Conservation (phyloP, 2,797 vertebrate species). For the Zenarchopterus dispar region DNA sequence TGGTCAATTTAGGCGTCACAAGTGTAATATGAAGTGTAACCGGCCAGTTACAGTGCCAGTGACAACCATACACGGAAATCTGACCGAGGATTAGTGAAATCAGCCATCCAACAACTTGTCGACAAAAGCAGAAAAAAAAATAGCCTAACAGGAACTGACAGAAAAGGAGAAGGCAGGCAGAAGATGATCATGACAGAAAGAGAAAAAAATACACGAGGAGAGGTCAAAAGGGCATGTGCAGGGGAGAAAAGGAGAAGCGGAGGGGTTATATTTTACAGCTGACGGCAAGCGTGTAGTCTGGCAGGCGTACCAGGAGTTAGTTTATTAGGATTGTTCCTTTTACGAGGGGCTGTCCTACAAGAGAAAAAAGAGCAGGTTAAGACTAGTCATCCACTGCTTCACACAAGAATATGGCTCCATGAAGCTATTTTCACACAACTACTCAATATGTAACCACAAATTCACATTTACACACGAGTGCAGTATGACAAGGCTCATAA, state of each 20-base stretch:
- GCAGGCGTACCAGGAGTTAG: slow-evolving; percentile 49
- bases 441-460: slow-evolving; percentile 12
- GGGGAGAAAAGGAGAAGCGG: slow-evolving; percentile 45
- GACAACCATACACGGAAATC: too few species aligned
- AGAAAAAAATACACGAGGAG: slow-evolving; percentile 4
- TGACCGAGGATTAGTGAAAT: too few species aligned
- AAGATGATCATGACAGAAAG: slow-evolving; percentile 12
- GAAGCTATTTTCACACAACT: not conserved
- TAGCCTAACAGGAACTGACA: slow-evolving; percentile 13
- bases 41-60: too few species aligned
- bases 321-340: slow-evolving; percentile 65
- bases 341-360: slow-evolving; percentile 45
- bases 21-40: too few species aligned
- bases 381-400: slow-evolving; percentile 17
- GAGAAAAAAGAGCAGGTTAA: slow-evolving; percentile 34
- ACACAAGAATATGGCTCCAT: slow-evolving; percentile 14
- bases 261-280: slow-evolving; percentile 61
- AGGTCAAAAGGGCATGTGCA: slow-evolving; percentile 39
- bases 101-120: too few species aligned
- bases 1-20: too few species aligned
- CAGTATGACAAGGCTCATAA: too few species aligned
- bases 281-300: slow-evolving; percentile 64
- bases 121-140: slow-evolving; percentile 1
- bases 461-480: not conserved
- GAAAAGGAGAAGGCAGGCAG: slow-evolving; percentile 18